Evolutionary conservation across 1,140 invertebrate genomes (phyloP).

Genomic region (Conopomorpha cramerella): DNA sequence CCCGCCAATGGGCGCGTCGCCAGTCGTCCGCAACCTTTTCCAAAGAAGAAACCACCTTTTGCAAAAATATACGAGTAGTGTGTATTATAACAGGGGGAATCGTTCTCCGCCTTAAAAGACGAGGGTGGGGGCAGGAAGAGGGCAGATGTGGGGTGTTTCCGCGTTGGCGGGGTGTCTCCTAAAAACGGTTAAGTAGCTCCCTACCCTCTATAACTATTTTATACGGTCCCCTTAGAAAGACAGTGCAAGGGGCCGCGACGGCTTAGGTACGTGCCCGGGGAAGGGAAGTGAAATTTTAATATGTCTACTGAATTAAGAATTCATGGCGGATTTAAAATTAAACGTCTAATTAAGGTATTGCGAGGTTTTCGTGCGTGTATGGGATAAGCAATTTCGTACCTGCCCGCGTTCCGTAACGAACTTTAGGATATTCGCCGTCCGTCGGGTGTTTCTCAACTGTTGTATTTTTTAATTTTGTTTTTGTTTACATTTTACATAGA

Average conservation of each 20-base stretch:
- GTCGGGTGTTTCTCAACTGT: too few relatives aligned
- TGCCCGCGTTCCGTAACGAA: too few relatives aligned
- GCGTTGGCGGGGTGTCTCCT: constrained; percentile 48
- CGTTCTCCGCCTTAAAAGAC: too few relatives aligned
- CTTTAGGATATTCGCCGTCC: too few relatives aligned
- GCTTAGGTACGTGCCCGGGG: constrained; percentile 31
- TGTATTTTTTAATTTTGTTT: too few relatives aligned
- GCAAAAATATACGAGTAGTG: constrained; percentile 56
- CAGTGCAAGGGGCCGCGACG: constrained; percentile 48
- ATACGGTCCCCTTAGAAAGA: constrained; percentile 58
- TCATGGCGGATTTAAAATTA: constrained; percentile 54
- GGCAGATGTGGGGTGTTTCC: constrained; percentile 14
- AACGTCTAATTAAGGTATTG: constrained; percentile 45
- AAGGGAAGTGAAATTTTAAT: constrained; percentile 52
- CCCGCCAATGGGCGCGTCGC: too few relatives aligned
- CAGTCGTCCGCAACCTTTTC: too few relatives aligned
- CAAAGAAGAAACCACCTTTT: too few relatives aligned
- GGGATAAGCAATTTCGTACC: too few relatives aligned
- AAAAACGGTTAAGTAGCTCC: constrained; percentile 59
- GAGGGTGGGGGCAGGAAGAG: constrained; percentile 8
- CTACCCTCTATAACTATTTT: constrained; percentile 58
- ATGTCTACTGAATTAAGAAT: constrained; percentile 51
- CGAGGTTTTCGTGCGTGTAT: constrained; percentile 20
- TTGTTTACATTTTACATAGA: too few relatives aligned
- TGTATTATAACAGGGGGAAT: too few relatives aligned